These are phyloP conservation scores for Thalassophryne amazonica DNA, from an alignment of 2,797 vertebrate genomes.

Conservation along the genomic window DNA sequence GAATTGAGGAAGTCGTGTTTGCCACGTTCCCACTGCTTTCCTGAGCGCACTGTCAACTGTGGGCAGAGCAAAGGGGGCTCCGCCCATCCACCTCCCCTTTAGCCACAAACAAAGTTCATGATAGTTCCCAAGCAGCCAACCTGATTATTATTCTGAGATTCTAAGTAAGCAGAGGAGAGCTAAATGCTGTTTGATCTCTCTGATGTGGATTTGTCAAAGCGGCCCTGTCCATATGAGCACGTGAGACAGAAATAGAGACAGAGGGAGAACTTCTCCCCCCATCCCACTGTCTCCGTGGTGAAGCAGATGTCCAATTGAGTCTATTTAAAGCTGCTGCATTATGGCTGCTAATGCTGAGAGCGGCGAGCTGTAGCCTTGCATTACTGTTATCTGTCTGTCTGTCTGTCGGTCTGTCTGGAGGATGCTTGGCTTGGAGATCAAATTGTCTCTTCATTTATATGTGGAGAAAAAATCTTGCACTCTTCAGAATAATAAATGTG, in stretches of 20 bases:
- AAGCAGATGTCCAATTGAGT: slow-evolving; percentile 73
- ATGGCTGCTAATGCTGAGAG: slow-evolving; percentile 46
- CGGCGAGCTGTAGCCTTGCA: slow-evolving; percentile 44
- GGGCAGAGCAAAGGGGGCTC: too few relatives aligned
- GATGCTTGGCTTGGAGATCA: not conserved
- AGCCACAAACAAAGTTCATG: too few relatives aligned
- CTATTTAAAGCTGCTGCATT: slow-evolving; percentile 65
- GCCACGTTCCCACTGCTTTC: too few relatives aligned
- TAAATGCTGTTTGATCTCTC: slow-evolving; percentile 30
- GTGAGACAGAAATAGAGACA: slow-evolving; percentile 59
- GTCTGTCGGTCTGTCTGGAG: slow-evolving; percentile 24
- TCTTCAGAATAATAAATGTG: not conserved
- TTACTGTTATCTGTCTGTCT: slow-evolving; percentile 19
- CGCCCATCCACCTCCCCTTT: too few relatives aligned
- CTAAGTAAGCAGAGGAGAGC: slow-evolving; percentile 15
- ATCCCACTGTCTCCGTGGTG: slow-evolving; percentile 53
- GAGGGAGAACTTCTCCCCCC: slow-evolving; percentile 38
- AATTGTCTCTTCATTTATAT: not conserved
- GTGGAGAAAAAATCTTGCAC: not conserved
- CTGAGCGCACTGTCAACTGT: too few relatives aligned
- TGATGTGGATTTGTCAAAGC: not conserved
- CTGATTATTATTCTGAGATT: slow-evolving; percentile 38
- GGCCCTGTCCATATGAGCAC: slow-evolving; percentile 3
- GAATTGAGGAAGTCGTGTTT: too few relatives aligned
- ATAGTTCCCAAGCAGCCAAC: too few relatives aligned